Evolutionary conservation across 2,113 vertebrate species (phyloP), one percentile per base, ranked within the genome.

Genomic region (Catharus fuscescens): DNA sequence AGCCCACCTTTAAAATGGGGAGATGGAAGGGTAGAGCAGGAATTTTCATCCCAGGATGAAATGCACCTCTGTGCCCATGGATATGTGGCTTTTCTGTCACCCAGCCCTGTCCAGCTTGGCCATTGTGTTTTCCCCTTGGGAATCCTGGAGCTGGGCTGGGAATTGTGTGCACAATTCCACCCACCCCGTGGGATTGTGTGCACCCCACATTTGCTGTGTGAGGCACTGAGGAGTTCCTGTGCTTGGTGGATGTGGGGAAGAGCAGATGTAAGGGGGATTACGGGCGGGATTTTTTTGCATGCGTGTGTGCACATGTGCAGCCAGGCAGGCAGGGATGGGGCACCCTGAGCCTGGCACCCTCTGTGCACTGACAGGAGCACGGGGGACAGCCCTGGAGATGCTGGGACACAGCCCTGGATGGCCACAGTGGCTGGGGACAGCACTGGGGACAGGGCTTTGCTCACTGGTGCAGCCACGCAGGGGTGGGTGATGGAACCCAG

Each of bases 211-310:
- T 28, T 6, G 15, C 80, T 3, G 3, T 0, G 8, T 1, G 45
- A 17, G 42, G 76, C 42, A 0, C 59, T 1, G 4, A 5, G 57
- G 61, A 25, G 3, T 52, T n/a, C 4, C 34, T 3, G 0, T 5
- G 47, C 5, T 13, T 0, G 14, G 48, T 26, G 10, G 50, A 2
- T 11, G 47, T 36, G 13, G 77, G 65, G 86, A 60, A 2, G 24
- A 70, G 89, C 92, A 84, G 95, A 84, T 70, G 86, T 6, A 3
- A 32, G 42, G 91, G 92, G 65, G 94, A 78, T 93, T 62, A 79
- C 0, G 7, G 72, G 86, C 3, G 0, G 54, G 50, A 29, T 80
- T 70, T 14, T 84, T 64, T 81, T 34, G 66, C 88, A 60, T 28
- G 4, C 5, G 14, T 61, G 65, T 50, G 73, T 70, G 74, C 71